Percentiles rank a stretch among this genome's conserved stretches.
These are phyloP conservation scores for Conus canariensis DNA, from an alignment of 2,888 invertebrate species.

Conservation along the genomic window DNA sequence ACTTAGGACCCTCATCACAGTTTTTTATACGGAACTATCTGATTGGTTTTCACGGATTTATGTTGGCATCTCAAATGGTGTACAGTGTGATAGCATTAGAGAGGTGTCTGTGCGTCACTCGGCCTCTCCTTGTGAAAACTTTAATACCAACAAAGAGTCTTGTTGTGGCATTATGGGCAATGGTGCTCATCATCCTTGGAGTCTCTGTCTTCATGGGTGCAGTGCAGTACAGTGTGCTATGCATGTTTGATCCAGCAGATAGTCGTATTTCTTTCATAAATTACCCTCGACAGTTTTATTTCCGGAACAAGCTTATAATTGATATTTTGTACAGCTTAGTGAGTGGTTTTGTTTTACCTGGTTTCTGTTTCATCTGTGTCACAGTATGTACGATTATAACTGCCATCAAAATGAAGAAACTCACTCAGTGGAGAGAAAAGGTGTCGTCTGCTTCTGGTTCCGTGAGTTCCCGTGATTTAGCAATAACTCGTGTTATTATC, in stretches of 20 bases:
- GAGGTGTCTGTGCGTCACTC: too few species aligned
- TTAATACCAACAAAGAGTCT: too few species aligned
- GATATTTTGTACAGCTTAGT: not conserved
- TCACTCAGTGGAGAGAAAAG: not conserved
- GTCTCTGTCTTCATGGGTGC: not conserved
- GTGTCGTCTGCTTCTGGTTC: not conserved
- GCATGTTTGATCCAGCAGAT: not conserved
- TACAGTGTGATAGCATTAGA: not conserved
- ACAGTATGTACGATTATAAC: not conserved
- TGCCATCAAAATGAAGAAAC: conserved; percentile 5
- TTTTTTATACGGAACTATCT: not conserved
- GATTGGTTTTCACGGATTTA: not conserved
- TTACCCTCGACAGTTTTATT: not conserved
- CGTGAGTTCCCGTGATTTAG: not conserved
- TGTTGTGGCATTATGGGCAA: too few species aligned
- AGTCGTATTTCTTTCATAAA: not conserved
- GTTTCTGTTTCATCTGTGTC: not conserved
- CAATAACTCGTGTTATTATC: not conserved
- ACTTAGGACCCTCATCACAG: not conserved
- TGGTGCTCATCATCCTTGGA: not conserved
- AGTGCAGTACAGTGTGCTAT: not conserved
- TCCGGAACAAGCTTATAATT: not conserved
- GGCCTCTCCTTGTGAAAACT: too few species aligned
- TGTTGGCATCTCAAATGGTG: not conserved
- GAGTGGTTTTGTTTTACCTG: too few species aligned